phyloP scores from a whole-genome alignment of 1,140 invertebrate species.

The Sinella curviseta region DNA sequence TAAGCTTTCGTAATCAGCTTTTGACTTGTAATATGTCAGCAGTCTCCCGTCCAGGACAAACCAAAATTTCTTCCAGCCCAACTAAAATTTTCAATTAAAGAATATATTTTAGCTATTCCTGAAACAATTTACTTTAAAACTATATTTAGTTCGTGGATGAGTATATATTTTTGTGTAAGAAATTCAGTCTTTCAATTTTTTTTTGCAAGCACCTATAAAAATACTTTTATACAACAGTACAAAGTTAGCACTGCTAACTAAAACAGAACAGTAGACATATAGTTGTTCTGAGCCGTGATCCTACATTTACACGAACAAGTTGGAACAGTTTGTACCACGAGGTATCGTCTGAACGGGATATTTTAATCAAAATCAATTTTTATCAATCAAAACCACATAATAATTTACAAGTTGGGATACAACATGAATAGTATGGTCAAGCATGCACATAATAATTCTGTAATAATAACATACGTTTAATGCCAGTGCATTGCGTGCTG shows the following conservation, averaged over 20 bases:
- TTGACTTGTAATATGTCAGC: constrained; percentile 60
- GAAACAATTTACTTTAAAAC: not conserved
- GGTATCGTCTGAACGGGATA: constrained; percentile 1
- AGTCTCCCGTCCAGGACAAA: constrained; percentile 61
- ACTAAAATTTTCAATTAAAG: constrained; percentile 29
- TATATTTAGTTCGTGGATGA: not conserved
- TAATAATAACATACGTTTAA: too few relatives aligned
- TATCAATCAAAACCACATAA: not conserved
- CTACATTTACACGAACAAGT: too few relatives aligned
- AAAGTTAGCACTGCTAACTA: too few relatives aligned
- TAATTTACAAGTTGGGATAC: not conserved
- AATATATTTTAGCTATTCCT: not conserved
- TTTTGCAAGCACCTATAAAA: too few relatives aligned
- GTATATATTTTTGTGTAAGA: not conserved
- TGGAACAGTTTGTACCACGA: too few relatives aligned
- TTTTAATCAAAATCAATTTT: constrained; percentile 19
- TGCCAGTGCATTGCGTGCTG: too few relatives aligned
- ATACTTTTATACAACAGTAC: too few relatives aligned
- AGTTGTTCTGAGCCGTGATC: too few relatives aligned
- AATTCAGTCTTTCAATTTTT: too few relatives aligned
- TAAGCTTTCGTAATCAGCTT: constrained; percentile 59
- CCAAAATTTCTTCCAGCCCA: constrained; percentile 59
- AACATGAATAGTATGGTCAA: not conserved
- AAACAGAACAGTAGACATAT: too few relatives aligned
- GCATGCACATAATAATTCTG: too few relatives aligned